These are phyloP conservation scores for Liolophura sinensis DNA, from an alignment of 1,140 invertebrate genomes.

Conservation along the genomic window DNA sequence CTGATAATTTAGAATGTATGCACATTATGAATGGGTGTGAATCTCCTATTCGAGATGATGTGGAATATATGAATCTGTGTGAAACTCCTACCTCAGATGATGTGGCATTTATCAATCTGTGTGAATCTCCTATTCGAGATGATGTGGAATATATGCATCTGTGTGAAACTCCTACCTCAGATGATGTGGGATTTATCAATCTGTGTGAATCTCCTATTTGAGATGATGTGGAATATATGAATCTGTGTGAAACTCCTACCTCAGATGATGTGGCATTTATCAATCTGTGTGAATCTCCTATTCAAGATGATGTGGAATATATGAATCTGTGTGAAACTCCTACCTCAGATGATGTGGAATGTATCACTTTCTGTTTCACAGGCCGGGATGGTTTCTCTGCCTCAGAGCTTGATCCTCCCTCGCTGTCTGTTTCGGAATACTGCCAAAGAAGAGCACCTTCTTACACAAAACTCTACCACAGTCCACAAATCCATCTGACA, in stretches of 20 bases:
- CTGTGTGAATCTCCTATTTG: conserved; percentile 5
- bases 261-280: too few species aligned
- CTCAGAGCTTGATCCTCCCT: conserved; percentile 17
- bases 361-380: conserved; percentile 1
- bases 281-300: background rate
- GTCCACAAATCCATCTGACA: background rate
- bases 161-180: background rate
- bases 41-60: conserved; percentile 11
- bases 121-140: background rate
- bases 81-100: conserved; percentile 12
- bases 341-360: conserved; percentile 16
- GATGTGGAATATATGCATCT: background rate
- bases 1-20: background rate
- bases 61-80: conserved; percentile 6
- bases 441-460: conserved; percentile 7
- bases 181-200: background rate
- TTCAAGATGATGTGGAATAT: background rate
- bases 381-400: conserved; percentile 5
- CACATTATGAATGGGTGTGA: background rate
- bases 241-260: background rate
- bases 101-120: conserved; percentile 8
- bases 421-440: conserved; percentile 34
- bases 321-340: conserved; percentile 5
- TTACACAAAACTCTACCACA: background rate
- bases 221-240: conserved; percentile 14